Evolutionary conservation across 2,888 invertebrate genomes (phyloP).

Genomic region (Drosophila testacea): DNA sequence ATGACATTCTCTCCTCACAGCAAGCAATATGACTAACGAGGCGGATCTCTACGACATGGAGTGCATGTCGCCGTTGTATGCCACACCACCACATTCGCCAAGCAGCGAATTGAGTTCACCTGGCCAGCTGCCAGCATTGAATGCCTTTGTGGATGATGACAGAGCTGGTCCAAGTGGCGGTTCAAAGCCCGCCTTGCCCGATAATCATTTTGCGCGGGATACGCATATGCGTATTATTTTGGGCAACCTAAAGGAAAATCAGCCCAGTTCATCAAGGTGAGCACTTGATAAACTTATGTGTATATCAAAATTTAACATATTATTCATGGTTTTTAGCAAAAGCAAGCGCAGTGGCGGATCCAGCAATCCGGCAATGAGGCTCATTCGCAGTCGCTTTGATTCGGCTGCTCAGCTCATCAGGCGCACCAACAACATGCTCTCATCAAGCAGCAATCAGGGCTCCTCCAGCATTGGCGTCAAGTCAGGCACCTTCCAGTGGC

Average conservation of each 20-base stretch:
- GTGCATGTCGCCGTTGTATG: constrained; percentile 90
- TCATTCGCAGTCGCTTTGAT: constrained; percentile 87
- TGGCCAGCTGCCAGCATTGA: constrained; percentile 83
- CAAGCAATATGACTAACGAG: constrained; percentile 82
- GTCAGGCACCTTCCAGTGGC: constrained; percentile 86
- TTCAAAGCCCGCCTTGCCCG: constrained; percentile 86
- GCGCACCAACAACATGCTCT: constrained; percentile 85
- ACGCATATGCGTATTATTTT: constrained; percentile 96
- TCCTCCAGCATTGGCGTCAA: constrained; percentile 86
- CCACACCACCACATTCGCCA: constrained; percentile 92
- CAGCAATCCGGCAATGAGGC: constrained; percentile 93
- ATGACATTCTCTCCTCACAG: constrained; percentile 28
- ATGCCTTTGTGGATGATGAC: constrained; percentile 84
- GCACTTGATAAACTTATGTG: neutral
- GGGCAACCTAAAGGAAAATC: constrained; percentile 86
- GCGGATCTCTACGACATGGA: constrained; percentile 85
- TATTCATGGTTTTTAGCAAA: constrained; percentile 81
- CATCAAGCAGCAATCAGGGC: constrained; percentile 85
- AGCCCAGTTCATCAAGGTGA: constrained; percentile 84
- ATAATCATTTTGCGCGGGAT: constrained; percentile 94
- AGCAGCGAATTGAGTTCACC: constrained; percentile 88
- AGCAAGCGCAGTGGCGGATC: constrained; percentile 94
- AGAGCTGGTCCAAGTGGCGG: constrained; percentile 73
- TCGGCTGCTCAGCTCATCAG: constrained; percentile 85
- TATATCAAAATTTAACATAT: neutral